Evolutionary conservation across 2,888 invertebrate genomes (phyloP).

Genomic region (Heliconius sara): DNA sequence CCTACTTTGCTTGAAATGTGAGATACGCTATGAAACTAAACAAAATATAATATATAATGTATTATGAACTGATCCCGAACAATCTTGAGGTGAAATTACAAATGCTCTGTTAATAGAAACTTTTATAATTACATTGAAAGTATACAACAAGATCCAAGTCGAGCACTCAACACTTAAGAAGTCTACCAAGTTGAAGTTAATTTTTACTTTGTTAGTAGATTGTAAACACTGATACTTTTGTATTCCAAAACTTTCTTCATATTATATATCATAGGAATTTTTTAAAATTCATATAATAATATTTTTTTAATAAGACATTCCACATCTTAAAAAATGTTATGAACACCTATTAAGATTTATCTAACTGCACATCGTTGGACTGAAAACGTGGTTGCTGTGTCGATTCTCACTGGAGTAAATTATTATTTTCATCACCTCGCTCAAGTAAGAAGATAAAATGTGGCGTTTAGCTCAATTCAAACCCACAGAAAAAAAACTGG

Average conservation of each 20-base stretch:
- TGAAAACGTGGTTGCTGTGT: too few relatives aligned
- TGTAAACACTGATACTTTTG: neutral
- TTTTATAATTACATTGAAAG: constrained; percentile 19
- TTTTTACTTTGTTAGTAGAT: constrained; percentile 6
- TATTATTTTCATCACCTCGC: too few relatives aligned
- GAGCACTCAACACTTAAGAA: constrained; percentile 11
- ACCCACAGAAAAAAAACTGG: too few relatives aligned
- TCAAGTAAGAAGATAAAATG: too few relatives aligned
- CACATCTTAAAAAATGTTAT: too few relatives aligned
- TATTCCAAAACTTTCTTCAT: neutral
- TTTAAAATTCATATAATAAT: too few relatives aligned
- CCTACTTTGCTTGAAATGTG: too few relatives aligned
- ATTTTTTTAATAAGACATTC: too few relatives aligned
- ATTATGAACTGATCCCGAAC: neutral
- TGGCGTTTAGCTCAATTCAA: too few relatives aligned
- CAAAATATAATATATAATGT: neutral
- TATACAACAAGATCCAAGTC: constrained; percentile 1
- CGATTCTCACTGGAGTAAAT: too few relatives aligned
- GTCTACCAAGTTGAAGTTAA: constrained; percentile 4
- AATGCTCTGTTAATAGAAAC: constrained; percentile 6
- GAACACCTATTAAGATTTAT: too few relatives aligned
- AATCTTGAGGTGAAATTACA: constrained; percentile 4
- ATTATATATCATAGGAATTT: neutral
- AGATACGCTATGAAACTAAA: neutral
- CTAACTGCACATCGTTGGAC: too few relatives aligned